Conservation (phyloP, 2,888 invertebrate genomes). For the Idaea dimidiata region DNA sequence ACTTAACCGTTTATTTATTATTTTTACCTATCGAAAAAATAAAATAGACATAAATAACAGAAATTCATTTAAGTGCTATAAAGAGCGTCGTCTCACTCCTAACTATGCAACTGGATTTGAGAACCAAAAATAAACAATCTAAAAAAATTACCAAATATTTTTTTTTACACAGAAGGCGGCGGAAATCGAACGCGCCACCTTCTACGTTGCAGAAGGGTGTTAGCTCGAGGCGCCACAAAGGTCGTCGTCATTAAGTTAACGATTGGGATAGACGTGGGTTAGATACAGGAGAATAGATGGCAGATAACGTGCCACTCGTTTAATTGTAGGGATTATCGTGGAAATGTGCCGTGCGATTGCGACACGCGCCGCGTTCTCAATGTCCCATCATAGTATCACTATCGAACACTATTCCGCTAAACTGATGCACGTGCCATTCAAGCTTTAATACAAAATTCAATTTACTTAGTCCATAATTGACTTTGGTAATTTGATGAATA, state of each 20-base stretch:
- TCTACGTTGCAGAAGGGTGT: no score
- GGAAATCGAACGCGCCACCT: no score
- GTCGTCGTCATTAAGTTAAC: not conserved
- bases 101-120: no score
- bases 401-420: slow-evolving; percentile 30
- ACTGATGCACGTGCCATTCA: slow-evolving; percentile 6
- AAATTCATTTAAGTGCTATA: no score
- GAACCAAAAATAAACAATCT: no score
- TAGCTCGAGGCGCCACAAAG: no score
- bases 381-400: slow-evolving; percentile 30
- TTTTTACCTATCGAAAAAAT: no score
- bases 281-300: slow-evolving; percentile 14
- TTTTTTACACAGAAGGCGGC: no score
- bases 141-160: no score
- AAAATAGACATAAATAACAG: no score
- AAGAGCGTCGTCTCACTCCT: no score
- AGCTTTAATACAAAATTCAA: not conserved
- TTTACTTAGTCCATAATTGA: not conserved
- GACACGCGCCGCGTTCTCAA: slow-evolving; percentile 18
- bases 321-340: slow-evolving; percentile 62
- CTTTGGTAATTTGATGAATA: not conserved
- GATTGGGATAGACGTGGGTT: slow-evolving; percentile 5
- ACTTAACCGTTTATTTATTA: no score
- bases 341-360: slow-evolving; percentile 36
- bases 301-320: slow-evolving; percentile 49